These are phyloP conservation scores for Cremastinae sp. DNA, from an alignment of 2,888 invertebrate species.

Conservation along the genomic window DNA sequence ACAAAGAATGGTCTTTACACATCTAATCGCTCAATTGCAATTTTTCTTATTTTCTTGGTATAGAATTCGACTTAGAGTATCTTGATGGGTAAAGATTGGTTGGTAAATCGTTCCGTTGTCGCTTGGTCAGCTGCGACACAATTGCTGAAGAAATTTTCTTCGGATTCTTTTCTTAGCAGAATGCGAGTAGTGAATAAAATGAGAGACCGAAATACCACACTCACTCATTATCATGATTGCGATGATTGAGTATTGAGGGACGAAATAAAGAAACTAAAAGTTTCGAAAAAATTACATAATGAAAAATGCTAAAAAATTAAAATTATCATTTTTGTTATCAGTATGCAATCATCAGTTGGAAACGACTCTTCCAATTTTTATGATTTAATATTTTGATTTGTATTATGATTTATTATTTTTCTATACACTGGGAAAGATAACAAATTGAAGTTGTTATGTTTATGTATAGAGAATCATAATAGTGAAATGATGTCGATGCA, in stretches of 20 bases:
- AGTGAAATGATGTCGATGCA: too few relatives aligned
- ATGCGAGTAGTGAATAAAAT: conserved; percentile 31
- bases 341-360: too few relatives aligned
- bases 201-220: conserved; percentile 15
- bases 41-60: neutral
- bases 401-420: too few relatives aligned
- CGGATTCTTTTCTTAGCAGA: conserved; percentile 9
- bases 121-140: conserved; percentile 28
- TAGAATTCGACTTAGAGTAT: neutral
- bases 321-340: too few relatives aligned
- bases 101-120: neutral
- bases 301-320: too few relatives aligned
- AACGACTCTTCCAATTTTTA: too few relatives aligned
- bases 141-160: conserved; percentile 11
- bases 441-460: too few relatives aligned
- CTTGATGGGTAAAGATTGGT: neutral
- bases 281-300: too few relatives aligned
- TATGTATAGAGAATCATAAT: too few relatives aligned
- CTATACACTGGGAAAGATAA: too few relatives aligned
- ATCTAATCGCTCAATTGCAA: neutral
- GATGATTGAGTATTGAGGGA: neutral
- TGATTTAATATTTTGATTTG: too few relatives aligned
- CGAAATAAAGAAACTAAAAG: neutral
- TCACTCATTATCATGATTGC: conserved; percentile 12
- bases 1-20: too few relatives aligned